Conservation (phyloP, 2,888 invertebrate species). For the Chrysolina haemoptera region DNA sequence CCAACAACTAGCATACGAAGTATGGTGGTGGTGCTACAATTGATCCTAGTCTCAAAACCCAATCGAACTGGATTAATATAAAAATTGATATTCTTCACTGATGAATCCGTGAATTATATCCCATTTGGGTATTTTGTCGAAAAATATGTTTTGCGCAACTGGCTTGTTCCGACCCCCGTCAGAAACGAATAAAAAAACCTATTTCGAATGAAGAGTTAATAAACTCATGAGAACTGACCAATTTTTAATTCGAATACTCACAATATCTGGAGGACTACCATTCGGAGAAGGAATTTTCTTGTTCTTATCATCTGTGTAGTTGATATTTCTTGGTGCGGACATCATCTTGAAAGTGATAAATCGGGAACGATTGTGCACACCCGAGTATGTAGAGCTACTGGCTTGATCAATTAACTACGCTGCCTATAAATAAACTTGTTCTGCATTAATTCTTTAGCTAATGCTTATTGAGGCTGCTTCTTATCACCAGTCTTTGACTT, state of each 20-base stretch:
- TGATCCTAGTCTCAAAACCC: too few species aligned
- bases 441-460: slow-evolving; percentile 26
- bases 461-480: slow-evolving; percentile 1
- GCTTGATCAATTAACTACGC: slow-evolving; percentile 22
- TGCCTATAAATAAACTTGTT: slow-evolving; percentile 45
- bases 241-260: slow-evolving; percentile 42
- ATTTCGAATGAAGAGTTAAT: too few species aligned
- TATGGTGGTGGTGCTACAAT: too few species aligned
- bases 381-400: slow-evolving; percentile 34
- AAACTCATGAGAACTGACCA: too few species aligned
- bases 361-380: slow-evolving; percentile 6
- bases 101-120: too few species aligned
- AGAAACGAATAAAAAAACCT: too few species aligned
- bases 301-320: slow-evolving; percentile 30
- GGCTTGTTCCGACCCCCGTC: too few species aligned
- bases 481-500: slow-evolving; percentile 9
- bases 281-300: slow-evolving; percentile 26
- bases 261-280: slow-evolving; percentile 55
- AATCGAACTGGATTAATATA: too few species aligned
- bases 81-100: too few species aligned
- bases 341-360: slow-evolving; percentile 39
- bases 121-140: too few species aligned
- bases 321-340: slow-evolving; percentile 50
- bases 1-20: too few species aligned
- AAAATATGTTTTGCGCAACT: too few species aligned